A percentile compares a stretch with the other conserved stretches of the same genome.
These are phyloP conservation scores for Synanthedon andrenaeformis DNA, from an alignment of 2,888 invertebrate genomes.

Conservation along the genomic window DNA sequence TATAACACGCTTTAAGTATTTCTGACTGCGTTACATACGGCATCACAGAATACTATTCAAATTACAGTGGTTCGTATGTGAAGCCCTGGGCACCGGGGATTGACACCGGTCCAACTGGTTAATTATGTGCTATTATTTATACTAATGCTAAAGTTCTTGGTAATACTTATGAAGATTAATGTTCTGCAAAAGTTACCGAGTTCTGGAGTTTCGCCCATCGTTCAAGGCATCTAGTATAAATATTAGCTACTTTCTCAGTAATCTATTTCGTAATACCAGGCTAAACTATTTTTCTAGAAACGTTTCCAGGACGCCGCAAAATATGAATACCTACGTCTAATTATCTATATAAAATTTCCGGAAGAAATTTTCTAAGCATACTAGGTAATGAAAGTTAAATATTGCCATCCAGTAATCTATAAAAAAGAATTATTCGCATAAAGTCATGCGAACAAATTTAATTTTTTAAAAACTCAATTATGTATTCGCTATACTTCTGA, in stretches of 20 bases:
- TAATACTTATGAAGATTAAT: constrained; percentile 33
- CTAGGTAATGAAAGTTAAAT: too few relatives aligned
- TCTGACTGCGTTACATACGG: neutral
- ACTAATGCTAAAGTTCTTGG: constrained; percentile 17
- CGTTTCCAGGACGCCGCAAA: constrained; percentile 1
- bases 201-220: neutral
- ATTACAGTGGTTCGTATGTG: constrained; percentile 15
- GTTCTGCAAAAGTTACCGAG: constrained; percentile 5
- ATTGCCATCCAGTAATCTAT: too few relatives aligned
- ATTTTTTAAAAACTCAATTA: too few relatives aligned
- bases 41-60: neutral
- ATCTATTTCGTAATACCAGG: too few relatives aligned
- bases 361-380: too few relatives aligned
- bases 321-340: neutral
- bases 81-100: constrained; percentile 25
- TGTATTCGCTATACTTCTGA: too few relatives aligned
- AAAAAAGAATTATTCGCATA: too few relatives aligned
- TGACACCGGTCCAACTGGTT: constrained; percentile 24
- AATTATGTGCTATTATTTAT: constrained; percentile 35
- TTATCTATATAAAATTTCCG: too few relatives aligned
- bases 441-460: too few relatives aligned
- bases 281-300: too few relatives aligned
- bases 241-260: too few relatives aligned
- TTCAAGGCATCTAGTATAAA: neutral
- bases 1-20: neutral